These are phyloP conservation scores for Pimephales promelas DNA, from an alignment of 2,113 vertebrate species.

Conservation along the genomic window DNA sequence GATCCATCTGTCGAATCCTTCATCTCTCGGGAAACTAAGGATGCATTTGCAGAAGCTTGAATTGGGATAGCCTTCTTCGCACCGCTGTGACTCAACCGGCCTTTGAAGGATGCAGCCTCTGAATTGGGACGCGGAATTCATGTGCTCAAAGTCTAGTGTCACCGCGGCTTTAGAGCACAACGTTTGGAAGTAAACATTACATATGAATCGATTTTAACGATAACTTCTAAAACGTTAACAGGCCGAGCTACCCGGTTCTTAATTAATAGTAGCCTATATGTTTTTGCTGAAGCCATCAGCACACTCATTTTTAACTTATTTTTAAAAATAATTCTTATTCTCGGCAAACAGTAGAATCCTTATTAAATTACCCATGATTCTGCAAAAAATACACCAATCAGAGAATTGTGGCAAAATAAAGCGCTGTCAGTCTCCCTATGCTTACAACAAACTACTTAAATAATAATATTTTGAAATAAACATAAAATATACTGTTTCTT, in stretches of 20 bases:
- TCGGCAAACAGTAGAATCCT: neutral
- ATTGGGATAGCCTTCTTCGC: too few species aligned
- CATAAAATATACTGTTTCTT: neutral
- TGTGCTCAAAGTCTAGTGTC: too few species aligned
- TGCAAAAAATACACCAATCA: neutral
- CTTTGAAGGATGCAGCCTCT: too few species aligned
- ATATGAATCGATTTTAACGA: neutral
- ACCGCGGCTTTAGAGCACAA: too few species aligned
- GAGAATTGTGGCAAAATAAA: neutral
- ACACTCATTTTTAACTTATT: neutral
- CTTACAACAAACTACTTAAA: neutral
- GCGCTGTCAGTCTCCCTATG: too few species aligned
- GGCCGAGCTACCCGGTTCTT: neutral
- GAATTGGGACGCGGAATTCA: too few species aligned
- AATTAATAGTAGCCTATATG: neutral
- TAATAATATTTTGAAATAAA: neutral
- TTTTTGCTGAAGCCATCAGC: neutral
- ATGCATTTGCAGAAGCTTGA: too few species aligned
- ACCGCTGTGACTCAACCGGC: too few species aligned
- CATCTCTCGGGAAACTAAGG: too few species aligned
- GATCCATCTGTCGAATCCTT: too few species aligned
- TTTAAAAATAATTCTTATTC: neutral
- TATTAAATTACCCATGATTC: neutral
- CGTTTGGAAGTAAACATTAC: neutral
- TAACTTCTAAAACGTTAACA: neutral